phyloP scores from a whole-genome alignment of 2,888 invertebrate species.

The Patella depressa region DNA sequence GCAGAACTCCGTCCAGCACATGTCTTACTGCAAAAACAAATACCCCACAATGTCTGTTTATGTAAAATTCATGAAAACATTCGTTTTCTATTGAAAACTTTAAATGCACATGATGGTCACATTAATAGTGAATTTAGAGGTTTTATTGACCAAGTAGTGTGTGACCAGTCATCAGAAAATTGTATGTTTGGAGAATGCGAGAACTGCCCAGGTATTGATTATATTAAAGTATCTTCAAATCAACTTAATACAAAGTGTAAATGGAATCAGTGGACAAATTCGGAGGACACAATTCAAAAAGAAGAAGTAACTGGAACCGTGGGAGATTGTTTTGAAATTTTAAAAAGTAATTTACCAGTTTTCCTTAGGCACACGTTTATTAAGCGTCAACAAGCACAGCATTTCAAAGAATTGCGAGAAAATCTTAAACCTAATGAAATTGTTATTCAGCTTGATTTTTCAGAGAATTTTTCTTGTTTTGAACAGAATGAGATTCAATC shows the following conservation, averaged over 20 bases:
- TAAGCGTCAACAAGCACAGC: background rate
- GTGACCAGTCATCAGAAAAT: background rate
- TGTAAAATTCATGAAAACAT: background rate
- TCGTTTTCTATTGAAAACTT: background rate
- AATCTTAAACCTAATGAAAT: background rate
- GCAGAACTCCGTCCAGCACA: background rate
- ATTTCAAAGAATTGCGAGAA: background rate
- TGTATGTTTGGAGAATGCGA: constrained; percentile 2
- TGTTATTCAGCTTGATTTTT: constrained; percentile 2
- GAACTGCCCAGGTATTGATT: background rate
- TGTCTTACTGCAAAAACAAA: background rate
- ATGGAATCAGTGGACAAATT: background rate
- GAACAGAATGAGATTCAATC: background rate
- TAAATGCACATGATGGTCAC: background rate
- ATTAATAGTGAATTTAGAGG: background rate
- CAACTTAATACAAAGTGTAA: background rate
- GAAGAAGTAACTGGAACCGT: background rate
- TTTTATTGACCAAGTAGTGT: background rate
- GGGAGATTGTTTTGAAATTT: background rate
- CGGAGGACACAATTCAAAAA: background rate
- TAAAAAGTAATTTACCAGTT: background rate
- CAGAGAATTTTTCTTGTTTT: background rate
- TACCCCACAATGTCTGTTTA: background rate
- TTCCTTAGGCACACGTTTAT: background rate
- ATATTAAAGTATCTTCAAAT: background rate